These are phyloP conservation scores for Myrmophylax atrothorax DNA, from an alignment of 2,113 vertebrate species.

Conservation along the genomic window DNA sequence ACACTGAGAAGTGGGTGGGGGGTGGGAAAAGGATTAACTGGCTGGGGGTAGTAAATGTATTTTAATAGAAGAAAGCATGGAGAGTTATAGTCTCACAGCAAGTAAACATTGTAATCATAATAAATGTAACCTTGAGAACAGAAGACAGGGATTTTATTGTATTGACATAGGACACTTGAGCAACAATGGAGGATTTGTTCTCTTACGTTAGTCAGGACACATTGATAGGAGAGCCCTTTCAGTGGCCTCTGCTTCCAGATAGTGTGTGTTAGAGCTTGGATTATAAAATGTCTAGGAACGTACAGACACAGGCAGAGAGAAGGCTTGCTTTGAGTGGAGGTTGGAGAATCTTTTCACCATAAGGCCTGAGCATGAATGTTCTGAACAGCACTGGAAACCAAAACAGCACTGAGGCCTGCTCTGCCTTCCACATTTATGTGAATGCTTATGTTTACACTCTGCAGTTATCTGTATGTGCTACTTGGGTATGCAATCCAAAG, in stretches of 20 bases:
- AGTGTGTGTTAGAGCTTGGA: not conserved
- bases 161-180: not conserved
- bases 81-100: not conserved
- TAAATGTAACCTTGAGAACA: conserved; percentile 38
- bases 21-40: not conserved
- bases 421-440: not conserved
- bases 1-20: not conserved
- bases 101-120: conserved; percentile 41
- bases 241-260: not conserved
- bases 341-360: not conserved
- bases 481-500: not conserved
- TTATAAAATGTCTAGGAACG: not conserved
- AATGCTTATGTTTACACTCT: not conserved
- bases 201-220: not conserved
- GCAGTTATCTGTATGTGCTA: not conserved
- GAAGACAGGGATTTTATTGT: conserved; percentile 56
- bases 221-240: not conserved
- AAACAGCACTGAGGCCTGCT: not conserved
- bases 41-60: not conserved
- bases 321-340: not conserved
- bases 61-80: not conserved
- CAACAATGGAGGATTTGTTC: conserved; percentile 23
- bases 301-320: not conserved
- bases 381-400: not conserved
- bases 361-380: not conserved